A percentile compares a stretch with the other conserved stretches of the same genome.
Conservation (phyloP, 2,797 vertebrate genomes). For the Tokudaia tokunoshimensis region DNA sequence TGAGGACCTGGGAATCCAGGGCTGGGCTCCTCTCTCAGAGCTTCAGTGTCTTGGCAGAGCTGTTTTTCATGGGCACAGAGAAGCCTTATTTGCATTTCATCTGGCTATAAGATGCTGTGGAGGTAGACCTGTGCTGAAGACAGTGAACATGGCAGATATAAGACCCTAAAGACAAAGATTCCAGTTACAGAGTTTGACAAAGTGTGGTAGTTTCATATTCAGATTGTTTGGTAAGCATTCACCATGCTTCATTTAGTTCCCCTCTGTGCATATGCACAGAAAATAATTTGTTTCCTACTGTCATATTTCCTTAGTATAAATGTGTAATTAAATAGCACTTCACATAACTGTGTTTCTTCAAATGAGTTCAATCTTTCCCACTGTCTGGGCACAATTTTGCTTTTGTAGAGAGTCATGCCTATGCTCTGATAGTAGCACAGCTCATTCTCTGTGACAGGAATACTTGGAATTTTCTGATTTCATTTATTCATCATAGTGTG, state of each 20-base stretch:
- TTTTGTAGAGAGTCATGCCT: background rate
- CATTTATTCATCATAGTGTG: background rate
- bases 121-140: rapidly evolving
- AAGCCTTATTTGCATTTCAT: background rate
- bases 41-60: background rate
- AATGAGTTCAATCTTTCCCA: too few species aligned
- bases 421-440: background rate
- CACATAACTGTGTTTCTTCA: too few species aligned
- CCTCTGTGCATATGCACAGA: background rate
- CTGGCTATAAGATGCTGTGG: background rate
- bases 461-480: background rate
- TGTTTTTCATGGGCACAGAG: background rate
- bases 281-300: background rate
- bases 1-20: background rate
- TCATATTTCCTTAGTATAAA: background rate
- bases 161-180: background rate
- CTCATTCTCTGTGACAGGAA: background rate
- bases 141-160: background rate
- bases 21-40: background rate
- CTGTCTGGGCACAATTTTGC: background rate
- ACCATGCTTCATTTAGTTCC: background rate
- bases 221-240: rapidly evolving
- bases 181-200: background rate
- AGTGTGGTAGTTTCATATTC: background rate
- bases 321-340: background rate